These are phyloP conservation scores for Mycogona germanica DNA, from an alignment of 2,888 invertebrate species.

Conservation along the genomic window DNA sequence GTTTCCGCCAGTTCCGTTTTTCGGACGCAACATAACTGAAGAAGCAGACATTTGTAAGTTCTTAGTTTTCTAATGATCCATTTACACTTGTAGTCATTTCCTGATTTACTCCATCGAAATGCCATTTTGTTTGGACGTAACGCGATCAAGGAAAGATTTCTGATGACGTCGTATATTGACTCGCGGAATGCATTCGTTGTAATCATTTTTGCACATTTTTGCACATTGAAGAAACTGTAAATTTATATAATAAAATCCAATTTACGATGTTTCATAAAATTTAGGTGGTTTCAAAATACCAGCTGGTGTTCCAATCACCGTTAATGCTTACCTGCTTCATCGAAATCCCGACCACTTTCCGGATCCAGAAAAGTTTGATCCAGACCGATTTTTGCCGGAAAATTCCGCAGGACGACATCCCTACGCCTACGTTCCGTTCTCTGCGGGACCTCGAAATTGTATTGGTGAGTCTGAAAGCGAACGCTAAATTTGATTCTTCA, in stretches of 20 bases:
- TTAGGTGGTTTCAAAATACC: slow-evolving; percentile 34
- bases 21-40: slow-evolving; percentile 33
- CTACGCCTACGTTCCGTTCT: slow-evolving; percentile 37
- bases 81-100: no score
- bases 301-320: slow-evolving; percentile 49
- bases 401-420: slow-evolving; percentile 56
- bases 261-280: neutral
- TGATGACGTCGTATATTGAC: no score
- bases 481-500: no score
- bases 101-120: no score
- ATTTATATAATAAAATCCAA: neutral
- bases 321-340: slow-evolving; percentile 51
- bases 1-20: slow-evolving; percentile 31
- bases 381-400: slow-evolving; percentile 61
- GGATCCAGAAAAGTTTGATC: slow-evolving; percentile 58
- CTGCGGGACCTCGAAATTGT: slow-evolving; percentile 33
- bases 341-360: slow-evolving; percentile 48
- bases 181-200: no score
- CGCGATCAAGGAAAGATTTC: no score
- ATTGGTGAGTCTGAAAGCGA: neutral
- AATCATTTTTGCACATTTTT: no score
- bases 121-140: no score
- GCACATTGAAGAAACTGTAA: neutral
- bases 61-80: no score
- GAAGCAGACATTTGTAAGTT: slow-evolving; percentile 37